phyloP scores from a whole-genome alignment of 2,113 vertebrate species.

The Eidolon helvum region DNA sequence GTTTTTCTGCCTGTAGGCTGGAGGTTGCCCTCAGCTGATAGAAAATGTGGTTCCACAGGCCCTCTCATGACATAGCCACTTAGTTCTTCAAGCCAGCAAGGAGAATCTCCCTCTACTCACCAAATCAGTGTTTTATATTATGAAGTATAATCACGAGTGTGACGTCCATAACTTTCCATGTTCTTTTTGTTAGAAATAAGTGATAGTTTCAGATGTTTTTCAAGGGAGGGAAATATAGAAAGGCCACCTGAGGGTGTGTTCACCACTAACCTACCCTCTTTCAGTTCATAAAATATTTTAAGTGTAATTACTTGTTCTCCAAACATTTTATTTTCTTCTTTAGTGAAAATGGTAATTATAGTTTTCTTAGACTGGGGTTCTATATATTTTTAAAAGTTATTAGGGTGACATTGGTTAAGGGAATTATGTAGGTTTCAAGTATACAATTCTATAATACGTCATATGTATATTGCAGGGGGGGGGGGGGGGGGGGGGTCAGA shows the following conservation, averaged over 20 bases:
- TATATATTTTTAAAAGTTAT: no score
- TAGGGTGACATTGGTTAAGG: no score
- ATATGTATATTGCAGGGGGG: no score
- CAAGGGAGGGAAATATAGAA: background rate
- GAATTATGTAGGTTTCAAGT: no score
- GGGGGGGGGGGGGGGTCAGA: no score
- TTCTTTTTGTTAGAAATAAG: background rate
- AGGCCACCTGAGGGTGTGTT: background rate
- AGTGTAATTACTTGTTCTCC: background rate
- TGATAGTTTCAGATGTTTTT: background rate
- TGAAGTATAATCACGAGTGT: background rate
- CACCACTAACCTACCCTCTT: background rate
- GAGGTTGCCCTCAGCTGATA: background rate
- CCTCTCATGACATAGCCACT: background rate
- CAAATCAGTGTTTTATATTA: background rate
- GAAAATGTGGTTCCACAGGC: background rate
- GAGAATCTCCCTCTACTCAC: background rate
- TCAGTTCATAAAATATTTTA: background rate
- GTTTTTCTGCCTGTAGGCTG: background rate
- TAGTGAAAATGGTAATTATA: background rate
- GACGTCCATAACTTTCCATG: background rate
- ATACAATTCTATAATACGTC: no score
- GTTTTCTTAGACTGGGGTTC: background rate
- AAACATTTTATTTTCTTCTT: background rate
- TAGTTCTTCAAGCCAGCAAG: background rate